Evolutionary conservation across 2,113 vertebrate species (phyloP).

Genomic region (Eira barbara): DNA sequence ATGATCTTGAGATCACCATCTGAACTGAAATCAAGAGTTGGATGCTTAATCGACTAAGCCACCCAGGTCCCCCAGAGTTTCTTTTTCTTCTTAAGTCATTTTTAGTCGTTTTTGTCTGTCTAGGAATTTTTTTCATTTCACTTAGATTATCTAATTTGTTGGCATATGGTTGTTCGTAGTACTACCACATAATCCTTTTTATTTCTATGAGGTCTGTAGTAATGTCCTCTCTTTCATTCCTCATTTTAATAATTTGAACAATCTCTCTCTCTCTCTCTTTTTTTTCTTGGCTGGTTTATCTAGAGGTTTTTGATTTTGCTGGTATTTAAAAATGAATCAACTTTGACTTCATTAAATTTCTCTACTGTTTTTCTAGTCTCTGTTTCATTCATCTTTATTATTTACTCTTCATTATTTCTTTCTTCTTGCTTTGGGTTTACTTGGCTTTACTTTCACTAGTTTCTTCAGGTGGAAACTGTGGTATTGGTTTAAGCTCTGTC

Average conservation of each 20-base stretch:
- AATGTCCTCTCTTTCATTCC: background rate
- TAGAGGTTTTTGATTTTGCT: background rate
- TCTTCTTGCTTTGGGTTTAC: background rate
- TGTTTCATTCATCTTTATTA: background rate
- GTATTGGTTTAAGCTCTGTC: background rate
- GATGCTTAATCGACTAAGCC: background rate
- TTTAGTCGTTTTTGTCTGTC: background rate
- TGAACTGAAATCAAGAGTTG: background rate
- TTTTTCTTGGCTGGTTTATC: background rate
- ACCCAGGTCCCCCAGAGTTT: background rate
- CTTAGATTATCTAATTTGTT: background rate
- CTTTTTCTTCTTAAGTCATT: background rate
- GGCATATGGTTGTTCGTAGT: background rate
- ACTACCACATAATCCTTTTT: background rate
- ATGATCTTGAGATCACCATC: background rate
- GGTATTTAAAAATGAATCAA: background rate
- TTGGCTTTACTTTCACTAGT: background rate
- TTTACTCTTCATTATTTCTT: background rate
- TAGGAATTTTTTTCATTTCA: background rate
- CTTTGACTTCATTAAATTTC: background rate
- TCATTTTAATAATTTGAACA: background rate
- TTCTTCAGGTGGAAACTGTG: background rate
- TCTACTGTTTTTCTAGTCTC: background rate
- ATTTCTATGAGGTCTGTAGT: background rate
- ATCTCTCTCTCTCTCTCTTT: background rate